Conservation (phyloP, 2,113 vertebrate species). For the Pterocles burchelli region DNA sequence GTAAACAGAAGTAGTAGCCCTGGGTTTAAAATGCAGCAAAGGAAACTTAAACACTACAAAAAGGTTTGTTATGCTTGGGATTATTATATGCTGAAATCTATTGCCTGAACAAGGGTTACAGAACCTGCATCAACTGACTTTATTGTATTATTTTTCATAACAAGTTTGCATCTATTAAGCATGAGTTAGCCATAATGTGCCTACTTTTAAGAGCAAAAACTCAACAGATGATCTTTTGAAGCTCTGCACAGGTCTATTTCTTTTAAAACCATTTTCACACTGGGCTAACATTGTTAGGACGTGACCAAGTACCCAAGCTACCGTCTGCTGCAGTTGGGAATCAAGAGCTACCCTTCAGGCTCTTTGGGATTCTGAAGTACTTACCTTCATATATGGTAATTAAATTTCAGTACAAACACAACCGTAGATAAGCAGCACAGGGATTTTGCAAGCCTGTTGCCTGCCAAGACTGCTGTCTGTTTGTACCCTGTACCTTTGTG, state of each 20-base stretch:
- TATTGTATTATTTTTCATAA: background rate
- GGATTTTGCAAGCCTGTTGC: slow-evolving; percentile 31
- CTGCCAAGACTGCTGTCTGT: slow-evolving; percentile 59
- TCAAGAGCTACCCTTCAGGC: background rate
- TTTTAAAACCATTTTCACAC: background rate
- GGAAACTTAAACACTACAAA: background rate
- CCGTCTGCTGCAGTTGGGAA: background rate
- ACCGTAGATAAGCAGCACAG: slow-evolving; percentile 36
- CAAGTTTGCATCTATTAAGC: background rate
- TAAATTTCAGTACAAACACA: slow-evolving; percentile 27
- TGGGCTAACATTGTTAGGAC: background rate
- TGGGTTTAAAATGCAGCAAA: background rate
- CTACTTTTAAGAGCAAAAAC: background rate
- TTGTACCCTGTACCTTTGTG: slow-evolving; percentile 51
- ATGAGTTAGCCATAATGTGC: background rate
- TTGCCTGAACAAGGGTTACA: background rate
- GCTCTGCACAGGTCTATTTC: background rate
- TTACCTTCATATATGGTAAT: slow-evolving; percentile 27
- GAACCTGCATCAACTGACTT: background rate
- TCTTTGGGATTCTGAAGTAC: background rate
- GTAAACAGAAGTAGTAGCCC: background rate
- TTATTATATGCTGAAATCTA: background rate
- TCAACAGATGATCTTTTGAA: background rate
- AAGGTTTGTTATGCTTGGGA: background rate
- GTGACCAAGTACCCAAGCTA: background rate